Percentiles rank a stretch among this genome's conserved stretches.
phyloP scores from a whole-genome alignment of 2,888 invertebrate species.

The Yponomeuta malinellus region DNA sequence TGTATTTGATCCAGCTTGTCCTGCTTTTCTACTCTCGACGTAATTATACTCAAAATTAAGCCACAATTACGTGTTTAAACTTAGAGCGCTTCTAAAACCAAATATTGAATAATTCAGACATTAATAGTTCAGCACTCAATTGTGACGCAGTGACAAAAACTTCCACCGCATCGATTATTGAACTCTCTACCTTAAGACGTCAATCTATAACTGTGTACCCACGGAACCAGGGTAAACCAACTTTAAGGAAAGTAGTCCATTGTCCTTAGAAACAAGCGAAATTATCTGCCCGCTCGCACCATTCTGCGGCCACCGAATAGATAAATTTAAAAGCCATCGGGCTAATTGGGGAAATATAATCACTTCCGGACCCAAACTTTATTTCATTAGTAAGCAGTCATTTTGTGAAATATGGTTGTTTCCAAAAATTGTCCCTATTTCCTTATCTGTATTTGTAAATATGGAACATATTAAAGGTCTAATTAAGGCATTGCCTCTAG shows the following conservation, averaged over 20 bases:
- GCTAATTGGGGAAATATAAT: neutral
- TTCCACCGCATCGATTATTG: too few relatives aligned
- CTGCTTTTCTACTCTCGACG: too few relatives aligned
- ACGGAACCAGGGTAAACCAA: neutral
- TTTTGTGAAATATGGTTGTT: neutral
- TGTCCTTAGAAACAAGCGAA: neutral
- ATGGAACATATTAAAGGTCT: neutral
- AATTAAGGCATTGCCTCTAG: too few relatives aligned
- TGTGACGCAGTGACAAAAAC: too few relatives aligned
- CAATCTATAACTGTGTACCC: neutral
- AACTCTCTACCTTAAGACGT: neutral
- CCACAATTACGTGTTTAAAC: too few relatives aligned
- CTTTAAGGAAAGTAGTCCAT: neutral
- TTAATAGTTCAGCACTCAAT: too few relatives aligned
- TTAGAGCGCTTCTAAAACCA: too few relatives aligned
- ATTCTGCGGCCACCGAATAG: neutral
- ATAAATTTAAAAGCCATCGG: neutral
- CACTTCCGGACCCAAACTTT: neutral
- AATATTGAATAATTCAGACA: too few relatives aligned
- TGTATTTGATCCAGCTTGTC: too few relatives aligned
- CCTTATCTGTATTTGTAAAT: neutral
- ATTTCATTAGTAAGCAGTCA: neutral
- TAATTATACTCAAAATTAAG: too few relatives aligned
- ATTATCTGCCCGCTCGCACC: neutral
- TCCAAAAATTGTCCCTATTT: neutral